Evolutionary conservation across 2,888 invertebrate species (phyloP).

Genomic region (Furcula furcula): DNA sequence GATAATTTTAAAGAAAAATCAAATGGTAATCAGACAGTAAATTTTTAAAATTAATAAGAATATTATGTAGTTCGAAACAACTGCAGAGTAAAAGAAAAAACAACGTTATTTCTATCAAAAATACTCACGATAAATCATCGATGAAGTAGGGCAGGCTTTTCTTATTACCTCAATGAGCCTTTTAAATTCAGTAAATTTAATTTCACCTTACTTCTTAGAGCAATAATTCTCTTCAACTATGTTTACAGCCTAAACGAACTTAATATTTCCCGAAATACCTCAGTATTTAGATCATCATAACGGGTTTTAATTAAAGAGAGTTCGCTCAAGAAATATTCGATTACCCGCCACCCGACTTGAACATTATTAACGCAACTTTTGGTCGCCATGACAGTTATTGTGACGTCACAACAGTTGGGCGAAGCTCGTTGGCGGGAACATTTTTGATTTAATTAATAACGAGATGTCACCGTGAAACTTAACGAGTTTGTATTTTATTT

Average conservation of each 20-base stretch:
- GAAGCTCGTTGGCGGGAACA: neutral
- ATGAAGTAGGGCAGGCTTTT: too few species aligned
- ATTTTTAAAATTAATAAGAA: too few species aligned
- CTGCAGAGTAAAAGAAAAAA: too few species aligned
- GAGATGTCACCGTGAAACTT: slow-evolving; percentile 2
- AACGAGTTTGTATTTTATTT: neutral
- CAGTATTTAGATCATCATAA: neutral
- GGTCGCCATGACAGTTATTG: slow-evolving; percentile 7
- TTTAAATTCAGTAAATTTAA: too few species aligned
- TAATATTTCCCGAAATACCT: neutral
- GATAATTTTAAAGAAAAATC: too few species aligned
- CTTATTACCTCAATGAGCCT: too few species aligned
- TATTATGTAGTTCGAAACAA: too few species aligned
- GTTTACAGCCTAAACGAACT: neutral
- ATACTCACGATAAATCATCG: too few species aligned
- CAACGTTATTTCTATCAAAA: too few species aligned
- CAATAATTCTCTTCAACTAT: too few species aligned
- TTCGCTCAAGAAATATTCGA: slow-evolving; percentile 2
- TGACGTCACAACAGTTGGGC: slow-evolving; percentile 2
- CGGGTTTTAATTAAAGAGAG: slow-evolving; percentile 2
- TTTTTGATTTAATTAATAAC: slow-evolving; percentile 7
- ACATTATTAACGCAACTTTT: slow-evolving; percentile 7
- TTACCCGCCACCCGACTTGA: neutral
- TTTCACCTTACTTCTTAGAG: too few species aligned
- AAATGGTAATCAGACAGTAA: too few species aligned